These are phyloP conservation scores for Lophura swinhoii DNA, from an alignment of 2,797 vertebrate species.

Conservation along the genomic window DNA sequence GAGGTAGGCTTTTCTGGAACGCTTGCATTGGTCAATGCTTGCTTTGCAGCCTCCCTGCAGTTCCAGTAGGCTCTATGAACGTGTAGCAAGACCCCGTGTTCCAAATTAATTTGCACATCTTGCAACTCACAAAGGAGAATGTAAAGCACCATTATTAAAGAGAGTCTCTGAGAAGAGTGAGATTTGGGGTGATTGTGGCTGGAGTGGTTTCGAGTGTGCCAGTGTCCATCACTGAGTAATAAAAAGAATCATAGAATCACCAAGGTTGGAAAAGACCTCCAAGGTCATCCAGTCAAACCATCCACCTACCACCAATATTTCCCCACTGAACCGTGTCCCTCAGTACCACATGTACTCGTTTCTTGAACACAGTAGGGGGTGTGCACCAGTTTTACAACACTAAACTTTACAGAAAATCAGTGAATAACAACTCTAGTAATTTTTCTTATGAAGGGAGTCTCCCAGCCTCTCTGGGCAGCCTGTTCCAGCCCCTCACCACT, in stretches of 20 bases:
- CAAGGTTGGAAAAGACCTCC: no score
- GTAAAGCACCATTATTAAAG: neutral
- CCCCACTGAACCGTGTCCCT: no score
- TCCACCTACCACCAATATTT: no score
- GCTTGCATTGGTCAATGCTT: slow-evolving; percentile 50
- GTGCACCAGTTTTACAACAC: neutral
- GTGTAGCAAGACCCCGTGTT: neutral
- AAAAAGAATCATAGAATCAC: neutral
- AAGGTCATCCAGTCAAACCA: no score
- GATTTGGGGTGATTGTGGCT: neutral
- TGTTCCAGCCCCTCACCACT: no score
- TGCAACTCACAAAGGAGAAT: neutral
- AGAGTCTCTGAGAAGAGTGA: neutral
- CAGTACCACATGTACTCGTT: no score
- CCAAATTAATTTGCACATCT: slow-evolving; percentile 34
- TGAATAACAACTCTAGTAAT: neutral
- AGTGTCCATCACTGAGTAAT: slow-evolving; percentile 8
- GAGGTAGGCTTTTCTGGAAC: slow-evolving; percentile 36
- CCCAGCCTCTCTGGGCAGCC: no score
- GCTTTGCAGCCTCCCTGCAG: slow-evolving; percentile 54
- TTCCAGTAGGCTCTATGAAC: neutral
- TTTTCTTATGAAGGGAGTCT: neutral
- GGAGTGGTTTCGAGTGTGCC: slow-evolving; percentile 1
- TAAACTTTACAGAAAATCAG: neutral
- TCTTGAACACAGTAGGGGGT: neutral